Evolutionary conservation across 2,113 vertebrate species (phyloP), one percentile per base, ranked within the genome.

Genomic region (Serinus canaria): DNA sequence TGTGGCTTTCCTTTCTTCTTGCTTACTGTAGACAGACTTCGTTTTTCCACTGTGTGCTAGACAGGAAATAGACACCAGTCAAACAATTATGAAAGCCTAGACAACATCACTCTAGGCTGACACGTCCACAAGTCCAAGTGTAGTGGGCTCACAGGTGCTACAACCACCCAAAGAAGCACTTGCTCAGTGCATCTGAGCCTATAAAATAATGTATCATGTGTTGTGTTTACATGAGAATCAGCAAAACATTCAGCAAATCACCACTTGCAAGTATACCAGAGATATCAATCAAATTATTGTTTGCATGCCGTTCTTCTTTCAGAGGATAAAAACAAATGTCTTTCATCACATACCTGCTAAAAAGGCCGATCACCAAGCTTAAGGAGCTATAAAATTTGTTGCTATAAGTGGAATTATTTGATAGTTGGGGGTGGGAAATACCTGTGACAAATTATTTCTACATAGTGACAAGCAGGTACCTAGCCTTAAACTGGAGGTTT

Each of bases 1-100:
- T 98, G 95, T 60, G 97, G 87, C 50, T 98, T 98, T 94, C 97
- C 98, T 95, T 98, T 98, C 94, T 98, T 98, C 97, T 98, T 98
- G 93, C 66, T 97, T 84, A 96, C 83, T 90, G 97, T 49, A 77
- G 97, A 93, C 64, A 97, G 95, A 78, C 55, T 96, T 94, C 97
- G 95, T 90, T 98, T 98, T 89, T 98, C 98, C 37, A 88, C 91
- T 73, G 97, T 86, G 93, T 97, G 97, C 98, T 98, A 96, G 15
- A 75, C 55, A 92, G 50, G 96, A 83, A 95, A 97, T 7, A 82
- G 58, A 92, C 0, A 3, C 8, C 69, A 93, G 67, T 95, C 30
- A 97, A 58, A 91, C 89, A 59, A 79, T n/a, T 39, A 89, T 1
- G 10, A 37, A 79, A 91, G 19, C 6, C 24, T 79, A 72, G 18